These are phyloP conservation scores for Puffinus mauretanicus DNA, from an alignment of 2,113 vertebrate species.

Conservation along the genomic window DNA sequence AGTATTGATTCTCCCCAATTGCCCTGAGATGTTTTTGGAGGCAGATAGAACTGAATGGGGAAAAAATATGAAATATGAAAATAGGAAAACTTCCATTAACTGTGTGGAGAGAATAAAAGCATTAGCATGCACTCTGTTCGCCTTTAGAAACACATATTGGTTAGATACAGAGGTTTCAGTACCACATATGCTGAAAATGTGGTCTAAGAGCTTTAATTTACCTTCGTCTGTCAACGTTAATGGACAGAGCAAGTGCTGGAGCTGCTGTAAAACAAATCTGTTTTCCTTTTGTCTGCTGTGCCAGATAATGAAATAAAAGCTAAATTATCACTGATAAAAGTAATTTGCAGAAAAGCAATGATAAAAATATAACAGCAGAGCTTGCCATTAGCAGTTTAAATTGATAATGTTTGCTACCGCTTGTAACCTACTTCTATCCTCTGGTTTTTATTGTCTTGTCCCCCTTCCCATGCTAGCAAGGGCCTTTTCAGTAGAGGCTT, in stretches of 20 bases:
- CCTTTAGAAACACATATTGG: background rate
- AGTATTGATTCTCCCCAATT: background rate
- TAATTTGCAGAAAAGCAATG: constrained; percentile 71
- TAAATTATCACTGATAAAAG: constrained; percentile 77
- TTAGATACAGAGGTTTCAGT: constrained; percentile 7
- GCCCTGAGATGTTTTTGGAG: background rate
- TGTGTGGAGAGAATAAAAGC: background rate
- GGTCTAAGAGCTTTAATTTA: constrained; percentile 58
- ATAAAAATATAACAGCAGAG: constrained; percentile 72
- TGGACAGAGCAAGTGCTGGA: constrained; percentile 64
- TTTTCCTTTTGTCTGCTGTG: constrained; percentile 71
- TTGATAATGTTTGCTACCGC: constrained; percentile 63
- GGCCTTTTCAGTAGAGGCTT: background rate
- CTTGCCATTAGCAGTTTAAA: constrained; percentile 69
- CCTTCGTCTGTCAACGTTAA: constrained; percentile 65
- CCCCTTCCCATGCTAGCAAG: background rate
- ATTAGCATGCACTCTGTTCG: background rate
- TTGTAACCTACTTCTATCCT: constrained; percentile 30
- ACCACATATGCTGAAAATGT: constrained; percentile 42
- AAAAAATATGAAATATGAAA: background rate
- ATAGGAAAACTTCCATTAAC: background rate
- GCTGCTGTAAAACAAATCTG: constrained; percentile 66
- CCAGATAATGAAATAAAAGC: constrained; percentile 77
- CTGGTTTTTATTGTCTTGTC: background rate
- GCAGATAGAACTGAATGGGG: background rate